Evolutionary conservation across 2,888 invertebrate genomes (phyloP).

Genomic region (Dermolepida albohirtum): DNA sequence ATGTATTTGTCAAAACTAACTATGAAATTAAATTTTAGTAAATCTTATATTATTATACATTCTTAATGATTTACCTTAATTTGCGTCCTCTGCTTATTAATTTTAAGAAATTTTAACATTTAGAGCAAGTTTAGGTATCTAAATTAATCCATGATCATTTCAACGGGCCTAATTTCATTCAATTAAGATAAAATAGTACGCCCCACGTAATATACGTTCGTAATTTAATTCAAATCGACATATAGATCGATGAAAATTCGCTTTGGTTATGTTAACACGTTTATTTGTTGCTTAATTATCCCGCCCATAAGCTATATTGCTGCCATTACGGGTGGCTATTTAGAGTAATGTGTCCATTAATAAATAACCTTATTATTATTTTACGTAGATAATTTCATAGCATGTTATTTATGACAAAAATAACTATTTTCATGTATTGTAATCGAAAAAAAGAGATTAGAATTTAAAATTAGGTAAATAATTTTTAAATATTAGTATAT

Average conservation of each 20-base stretch:
- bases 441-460: background rate
- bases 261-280: constrained; percentile 18
- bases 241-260: constrained; percentile 10
- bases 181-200: background rate
- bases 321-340: constrained; percentile 3
- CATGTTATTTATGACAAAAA: background rate
- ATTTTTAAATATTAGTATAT: too few relatives aligned
- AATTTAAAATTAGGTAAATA: too few relatives aligned
- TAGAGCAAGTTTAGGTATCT: too few relatives aligned
- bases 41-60: too few relatives aligned
- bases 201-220: background rate
- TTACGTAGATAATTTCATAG: background rate
- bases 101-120: too few relatives aligned
- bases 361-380: constrained; percentile 1
- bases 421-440: background rate
- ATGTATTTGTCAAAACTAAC: too few relatives aligned
- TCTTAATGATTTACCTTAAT: too few relatives aligned
- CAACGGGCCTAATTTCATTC: background rate
- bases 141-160: too few relatives aligned
- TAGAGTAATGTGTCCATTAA: background rate
- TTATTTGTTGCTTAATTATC: constrained; percentile 21
- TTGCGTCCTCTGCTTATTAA: too few relatives aligned
- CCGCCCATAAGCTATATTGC: background rate
- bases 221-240: constrained; percentile 4
- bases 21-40: too few relatives aligned